Base-by-base conservation (phyloP, 2,888 invertebrate species). In the Schizotus pectinicornis region DNA sequence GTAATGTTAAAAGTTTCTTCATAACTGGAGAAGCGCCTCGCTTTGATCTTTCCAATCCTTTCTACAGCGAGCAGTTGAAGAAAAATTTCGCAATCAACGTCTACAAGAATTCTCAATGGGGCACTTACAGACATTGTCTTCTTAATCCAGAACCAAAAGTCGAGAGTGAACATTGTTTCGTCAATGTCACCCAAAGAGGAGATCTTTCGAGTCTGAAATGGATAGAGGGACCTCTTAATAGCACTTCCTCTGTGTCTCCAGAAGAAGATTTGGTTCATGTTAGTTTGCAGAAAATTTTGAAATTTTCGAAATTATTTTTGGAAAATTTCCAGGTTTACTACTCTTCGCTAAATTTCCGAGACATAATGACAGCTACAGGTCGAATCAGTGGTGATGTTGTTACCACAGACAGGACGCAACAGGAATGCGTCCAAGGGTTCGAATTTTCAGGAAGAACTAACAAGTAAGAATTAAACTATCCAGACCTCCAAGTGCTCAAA, bases 311-410 rank as follows among this genome's bases (percentile, higher is more conserved):
- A 6, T 6, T 51, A n/a, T 7, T 31, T 50, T 48, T 5, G 43
- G 43, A 7, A 36, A 66, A 64, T 36, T 11, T 7, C n/a, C 12
- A 63, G 30, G 60, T 95, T 11, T 90, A 93, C 80, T 95, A 91
- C 80, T 90, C 95, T 2, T 91, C 95, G 35, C 86, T 98, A 61
- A 98, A 98, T 82, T 97, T 97, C 89, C 88, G 95, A 67, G 97
- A 98, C 80, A 88, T 97, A 63, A 97, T 98, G 96, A 81, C 96
- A 72, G 95, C 96, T 31, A 92, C 93, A 22, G 97, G 96, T 67
- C 95, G 95, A 81, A 84, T 98, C 64, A 91, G 94, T 50, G 92
- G 94, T 8, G 95, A 95, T 82, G 22, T 22, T 2, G 93, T 94
- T 48, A 84, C 95, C 59, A 95, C 95, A 11, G 92, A 89, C 72